Conservation (phyloP, 2,888 invertebrate species). For the Drosophila engyochracea region DNA sequence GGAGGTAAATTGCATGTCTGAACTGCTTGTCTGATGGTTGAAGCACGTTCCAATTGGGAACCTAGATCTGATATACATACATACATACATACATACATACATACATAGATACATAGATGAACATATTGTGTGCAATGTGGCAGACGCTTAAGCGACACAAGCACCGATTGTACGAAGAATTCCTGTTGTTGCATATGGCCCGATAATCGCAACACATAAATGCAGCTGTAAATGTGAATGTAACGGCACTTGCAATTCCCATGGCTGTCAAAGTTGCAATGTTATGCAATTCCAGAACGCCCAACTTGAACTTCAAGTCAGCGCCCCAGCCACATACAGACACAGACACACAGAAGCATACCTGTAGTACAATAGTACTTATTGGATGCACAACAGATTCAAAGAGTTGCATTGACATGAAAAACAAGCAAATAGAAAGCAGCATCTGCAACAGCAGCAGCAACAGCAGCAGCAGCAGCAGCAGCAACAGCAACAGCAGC, state of each 20-base stretch:
- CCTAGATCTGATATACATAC: background rate
- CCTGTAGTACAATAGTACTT: background rate
- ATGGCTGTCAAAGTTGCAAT: background rate
- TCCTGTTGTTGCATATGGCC: background rate
- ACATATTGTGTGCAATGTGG: background rate
- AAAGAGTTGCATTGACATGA: slow-evolving; percentile 8
- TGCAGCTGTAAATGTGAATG: background rate
- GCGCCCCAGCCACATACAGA: background rate
- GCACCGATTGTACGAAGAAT: background rate
- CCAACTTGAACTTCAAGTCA: slow-evolving; percentile 6
- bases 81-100: background rate
- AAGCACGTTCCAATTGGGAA: background rate
- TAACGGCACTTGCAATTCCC: slow-evolving; percentile 5
- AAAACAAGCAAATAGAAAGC: background rate
- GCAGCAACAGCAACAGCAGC: background rate
- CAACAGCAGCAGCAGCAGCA: background rate
- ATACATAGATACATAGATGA: background rate
- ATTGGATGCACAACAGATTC: slow-evolving; percentile 15
- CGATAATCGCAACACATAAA: background rate
- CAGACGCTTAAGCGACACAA: background rate
- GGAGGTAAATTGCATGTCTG: background rate
- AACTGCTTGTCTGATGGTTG: background rate
- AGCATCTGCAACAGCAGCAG: background rate
- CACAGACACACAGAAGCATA: background rate
- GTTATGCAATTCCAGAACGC: slow-evolving; percentile 2